phyloP scores from a whole-genome alignment of 2,797 vertebrate genomes.

The Vespertilio murinus region DNA sequence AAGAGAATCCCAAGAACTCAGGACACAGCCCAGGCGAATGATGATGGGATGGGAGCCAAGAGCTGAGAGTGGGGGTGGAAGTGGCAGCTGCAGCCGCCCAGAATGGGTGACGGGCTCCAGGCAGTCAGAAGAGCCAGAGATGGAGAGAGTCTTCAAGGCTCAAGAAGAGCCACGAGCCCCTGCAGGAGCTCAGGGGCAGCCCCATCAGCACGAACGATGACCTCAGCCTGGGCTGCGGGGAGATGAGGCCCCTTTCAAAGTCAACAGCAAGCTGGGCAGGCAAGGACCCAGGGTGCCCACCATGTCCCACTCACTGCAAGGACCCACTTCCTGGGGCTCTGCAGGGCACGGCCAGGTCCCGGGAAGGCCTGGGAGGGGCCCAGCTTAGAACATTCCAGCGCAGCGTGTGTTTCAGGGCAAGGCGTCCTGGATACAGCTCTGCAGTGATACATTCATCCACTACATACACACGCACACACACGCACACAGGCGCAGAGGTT shows the following conservation, averaged over 20 bases:
- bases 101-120: neutral
- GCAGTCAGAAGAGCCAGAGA: neutral
- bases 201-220: rapidly evolving
- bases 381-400: neutral
- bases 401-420: neutral
- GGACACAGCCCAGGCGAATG: neutral
- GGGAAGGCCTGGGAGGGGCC: neutral
- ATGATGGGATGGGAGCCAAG: neutral
- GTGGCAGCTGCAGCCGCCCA: neutral
- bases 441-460: rapidly evolving
- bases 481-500: neutral
- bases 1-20: neutral
- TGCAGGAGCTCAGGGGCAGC: neutral
- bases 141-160: neutral
- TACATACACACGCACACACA: neutral
- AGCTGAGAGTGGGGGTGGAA: no score
- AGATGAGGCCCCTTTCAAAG: neutral
- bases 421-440: neutral
- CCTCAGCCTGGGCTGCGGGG: neutral
- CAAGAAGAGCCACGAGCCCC: neutral
- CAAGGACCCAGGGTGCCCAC: neutral
- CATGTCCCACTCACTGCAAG: neutral
- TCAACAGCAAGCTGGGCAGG: neutral
- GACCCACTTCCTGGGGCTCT: neutral
- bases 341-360: neutral